phyloP scores from a whole-genome alignment of 2,888 invertebrate genomes.

The Odontocerum albicorne region DNA sequence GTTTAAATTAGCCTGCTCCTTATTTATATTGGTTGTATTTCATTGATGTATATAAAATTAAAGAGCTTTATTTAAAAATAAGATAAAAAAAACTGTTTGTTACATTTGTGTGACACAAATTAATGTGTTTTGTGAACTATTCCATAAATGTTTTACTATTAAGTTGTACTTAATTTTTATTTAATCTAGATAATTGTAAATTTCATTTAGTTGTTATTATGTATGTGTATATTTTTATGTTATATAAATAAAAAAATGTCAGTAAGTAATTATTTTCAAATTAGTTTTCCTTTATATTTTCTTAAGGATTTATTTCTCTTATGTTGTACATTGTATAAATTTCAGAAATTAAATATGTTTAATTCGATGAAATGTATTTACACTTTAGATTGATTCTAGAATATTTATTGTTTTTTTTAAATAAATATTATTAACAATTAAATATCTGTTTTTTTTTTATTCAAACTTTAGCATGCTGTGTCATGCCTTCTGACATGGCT shows the following conservation, averaged over 20 bases:
- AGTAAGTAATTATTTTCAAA: conserved; percentile 5
- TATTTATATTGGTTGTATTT: conserved; percentile 12
- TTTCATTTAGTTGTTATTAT: conserved; percentile 10
- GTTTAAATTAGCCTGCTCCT: not conserved
- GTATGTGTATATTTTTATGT: conserved; percentile 9
- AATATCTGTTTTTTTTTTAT: too few species aligned
- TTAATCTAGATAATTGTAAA: conserved; percentile 1
- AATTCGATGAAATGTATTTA: conserved; percentile 11
- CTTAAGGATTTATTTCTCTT: conserved; percentile 16
- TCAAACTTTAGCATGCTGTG: too few species aligned
- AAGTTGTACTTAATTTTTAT: not conserved
- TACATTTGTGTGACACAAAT: conserved; percentile 29
- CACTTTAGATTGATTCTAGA: conserved; percentile 1
- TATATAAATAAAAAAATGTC: not conserved
- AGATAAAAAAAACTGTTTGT: conserved; percentile 20
- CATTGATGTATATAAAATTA: conserved; percentile 25
- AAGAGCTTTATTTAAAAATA: conserved; percentile 33
- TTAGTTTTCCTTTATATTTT: conserved; percentile 13
- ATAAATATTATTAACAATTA: conserved; percentile 20
- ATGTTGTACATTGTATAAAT: conserved; percentile 10
- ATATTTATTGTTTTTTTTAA: conserved; percentile 27
- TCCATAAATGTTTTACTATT: conserved; percentile 34
- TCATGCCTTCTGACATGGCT: too few species aligned
- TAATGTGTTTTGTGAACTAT: conserved; percentile 32
- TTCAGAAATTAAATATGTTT: conserved; percentile 4